Conservation (phyloP, 2,113 vertebrate genomes). For the Colaptes auratus region DNA sequence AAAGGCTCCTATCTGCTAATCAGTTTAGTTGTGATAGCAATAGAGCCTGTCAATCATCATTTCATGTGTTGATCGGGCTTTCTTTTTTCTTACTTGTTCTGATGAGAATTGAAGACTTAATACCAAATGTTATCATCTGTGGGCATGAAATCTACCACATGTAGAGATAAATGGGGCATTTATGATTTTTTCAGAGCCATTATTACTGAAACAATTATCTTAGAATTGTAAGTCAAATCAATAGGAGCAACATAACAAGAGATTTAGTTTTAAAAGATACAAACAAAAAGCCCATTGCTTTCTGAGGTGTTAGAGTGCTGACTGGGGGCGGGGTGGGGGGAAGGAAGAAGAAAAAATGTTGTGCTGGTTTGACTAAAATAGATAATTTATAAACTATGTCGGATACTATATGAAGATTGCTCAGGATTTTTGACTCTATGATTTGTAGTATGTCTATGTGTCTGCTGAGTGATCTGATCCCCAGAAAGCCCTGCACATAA, state of each 20-base stretch:
- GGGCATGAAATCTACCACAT: not conserved
- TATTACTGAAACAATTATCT: not conserved
- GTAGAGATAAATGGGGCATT: not conserved
- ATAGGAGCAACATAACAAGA: not conserved
- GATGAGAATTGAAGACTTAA: not conserved
- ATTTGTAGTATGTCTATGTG: not conserved
- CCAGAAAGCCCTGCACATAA: not conserved
- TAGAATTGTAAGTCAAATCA: not conserved
- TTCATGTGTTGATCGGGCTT: not conserved
- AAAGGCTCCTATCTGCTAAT: not conserved
- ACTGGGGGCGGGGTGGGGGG: not conserved
- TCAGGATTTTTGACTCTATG: not conserved
- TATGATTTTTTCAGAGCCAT: not conserved
- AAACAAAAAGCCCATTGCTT: not conserved
- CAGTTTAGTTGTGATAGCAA: not conserved
- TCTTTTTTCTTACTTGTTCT: not conserved
- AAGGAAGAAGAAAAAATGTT: not conserved
- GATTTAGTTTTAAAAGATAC: not conserved
- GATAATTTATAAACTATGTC: not conserved
- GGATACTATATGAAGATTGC: not conserved
- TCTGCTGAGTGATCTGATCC: not conserved
- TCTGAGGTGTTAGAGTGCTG: not conserved
- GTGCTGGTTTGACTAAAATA: not conserved
- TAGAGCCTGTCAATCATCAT: not conserved
- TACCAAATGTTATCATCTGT: not conserved